phyloP scores from a whole-genome alignment of 2,797 vertebrate species.

The Mormyrops boulengeri region DNA sequence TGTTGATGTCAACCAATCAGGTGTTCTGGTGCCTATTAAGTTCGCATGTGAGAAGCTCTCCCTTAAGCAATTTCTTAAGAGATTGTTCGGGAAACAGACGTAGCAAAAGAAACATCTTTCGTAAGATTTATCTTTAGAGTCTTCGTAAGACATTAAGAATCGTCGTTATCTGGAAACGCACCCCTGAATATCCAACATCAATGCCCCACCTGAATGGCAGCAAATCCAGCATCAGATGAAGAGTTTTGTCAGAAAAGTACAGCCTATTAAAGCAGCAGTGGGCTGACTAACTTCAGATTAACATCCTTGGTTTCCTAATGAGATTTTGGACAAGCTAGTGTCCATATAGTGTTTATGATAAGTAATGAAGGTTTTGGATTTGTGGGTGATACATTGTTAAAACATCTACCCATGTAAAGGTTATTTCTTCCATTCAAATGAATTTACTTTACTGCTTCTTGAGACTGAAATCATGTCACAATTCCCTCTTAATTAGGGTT shows the following conservation, averaged over 20 bases:
- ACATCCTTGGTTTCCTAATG: not conserved
- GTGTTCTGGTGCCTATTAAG: no score
- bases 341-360: not conserved
- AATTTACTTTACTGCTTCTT: not conserved
- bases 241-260: not conserved
- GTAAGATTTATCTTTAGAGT: not conserved
- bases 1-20: no score
- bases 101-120: not conserved
- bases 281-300: not conserved
- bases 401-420: not conserved
- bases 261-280: not conserved
- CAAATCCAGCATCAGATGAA: not conserved
- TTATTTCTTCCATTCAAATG: not conserved
- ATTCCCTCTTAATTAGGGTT: slow-evolving; percentile 16
- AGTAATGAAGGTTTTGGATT: not conserved
- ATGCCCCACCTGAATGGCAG: not conserved
- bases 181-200: not conserved
- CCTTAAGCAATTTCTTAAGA: no score
- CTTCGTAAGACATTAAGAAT: not conserved
- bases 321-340: not conserved
- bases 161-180: not conserved
- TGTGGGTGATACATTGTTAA: not conserved
- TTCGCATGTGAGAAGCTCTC: no score
- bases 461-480: not conserved
- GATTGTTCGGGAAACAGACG: not conserved